phyloP scores from a whole-genome alignment of 2,113 vertebrate genomes.

The Solea solea region DNA sequence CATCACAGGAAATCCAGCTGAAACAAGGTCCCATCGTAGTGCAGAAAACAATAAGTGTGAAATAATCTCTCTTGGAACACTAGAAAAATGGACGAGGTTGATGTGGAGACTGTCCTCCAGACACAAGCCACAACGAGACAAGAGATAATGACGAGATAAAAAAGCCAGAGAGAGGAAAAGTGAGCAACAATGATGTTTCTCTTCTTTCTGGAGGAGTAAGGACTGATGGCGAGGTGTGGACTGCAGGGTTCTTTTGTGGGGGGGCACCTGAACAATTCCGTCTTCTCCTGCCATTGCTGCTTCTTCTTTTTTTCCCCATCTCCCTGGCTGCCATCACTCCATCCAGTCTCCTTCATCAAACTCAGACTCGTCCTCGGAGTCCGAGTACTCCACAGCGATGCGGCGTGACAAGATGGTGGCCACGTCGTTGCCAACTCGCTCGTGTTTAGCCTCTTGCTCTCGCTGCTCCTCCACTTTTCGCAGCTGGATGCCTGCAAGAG shows the following conservation, averaged over 20 bases:
- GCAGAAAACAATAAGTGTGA: conserved; percentile 81
- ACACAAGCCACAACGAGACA: conserved; percentile 56
- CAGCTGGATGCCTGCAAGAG: conserved; percentile 91
- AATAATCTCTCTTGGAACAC: conserved; percentile 73
- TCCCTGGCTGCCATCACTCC: conserved; percentile 82
- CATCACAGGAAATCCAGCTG: conserved; percentile 48
- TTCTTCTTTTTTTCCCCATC: background rate
- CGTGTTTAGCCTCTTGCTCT: conserved; percentile 97
- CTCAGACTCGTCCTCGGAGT: conserved; percentile 98
- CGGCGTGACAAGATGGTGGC: conserved; percentile 97
- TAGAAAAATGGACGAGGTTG: conserved; percentile 58
- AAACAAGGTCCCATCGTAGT: conserved; percentile 75
- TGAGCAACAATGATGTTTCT: conserved; percentile 29
- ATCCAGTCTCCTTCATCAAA: conserved; percentile 99
- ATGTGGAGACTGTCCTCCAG: conserved; percentile 39
- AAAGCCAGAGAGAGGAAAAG: conserved; percentile 32
- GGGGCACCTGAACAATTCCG: conserved; percentile 30
- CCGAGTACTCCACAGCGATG: conserved; percentile 97
- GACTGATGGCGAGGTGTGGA: conserved; percentile 37
- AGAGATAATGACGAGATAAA: conserved; percentile 37
- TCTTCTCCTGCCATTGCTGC: conserved; percentile 23
- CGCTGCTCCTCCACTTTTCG: conserved; percentile 98
- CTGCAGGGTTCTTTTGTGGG: conserved; percentile 1
- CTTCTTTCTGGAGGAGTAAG: conserved; percentile 26
- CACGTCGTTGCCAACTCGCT: conserved; percentile 97